These are phyloP conservation scores for Apamea epomidion DNA, from an alignment of 2,888 invertebrate species.

Conservation along the genomic window DNA sequence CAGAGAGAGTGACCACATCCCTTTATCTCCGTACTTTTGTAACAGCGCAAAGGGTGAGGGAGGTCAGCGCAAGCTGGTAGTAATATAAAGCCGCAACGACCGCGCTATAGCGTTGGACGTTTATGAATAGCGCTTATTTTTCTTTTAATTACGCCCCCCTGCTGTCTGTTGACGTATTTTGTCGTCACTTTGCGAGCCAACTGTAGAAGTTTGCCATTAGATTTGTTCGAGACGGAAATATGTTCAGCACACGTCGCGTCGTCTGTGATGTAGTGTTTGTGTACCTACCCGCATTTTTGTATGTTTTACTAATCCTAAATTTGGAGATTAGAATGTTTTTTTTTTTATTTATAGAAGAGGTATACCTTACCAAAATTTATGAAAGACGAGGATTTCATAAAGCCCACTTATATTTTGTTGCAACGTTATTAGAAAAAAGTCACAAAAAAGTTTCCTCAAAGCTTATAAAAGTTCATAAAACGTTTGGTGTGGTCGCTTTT, in stretches of 20 bases:
- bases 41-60: constrained; percentile 54
- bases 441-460: not conserved
- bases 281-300: constrained; percentile 39
- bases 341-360: not conserved
- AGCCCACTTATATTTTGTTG: not conserved
- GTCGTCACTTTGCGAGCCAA: constrained; percentile 68
- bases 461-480: constrained; percentile 13
- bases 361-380: not conserved
- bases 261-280: constrained; percentile 45
- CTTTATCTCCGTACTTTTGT: constrained; percentile 13
- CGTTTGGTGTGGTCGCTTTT: not conserved
- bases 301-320: constrained; percentile 44
- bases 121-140: constrained; percentile 90
- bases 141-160: constrained; percentile 88
- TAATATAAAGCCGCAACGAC: constrained; percentile 82
- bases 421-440: constrained; percentile 2
- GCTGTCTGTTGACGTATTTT: constrained; percentile 79
- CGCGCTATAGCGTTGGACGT: constrained; percentile 85
- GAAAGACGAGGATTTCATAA: not conserved
- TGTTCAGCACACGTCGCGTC: constrained; percentile 58
- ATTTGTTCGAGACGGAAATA: constrained; percentile 51
- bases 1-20: constrained; percentile 41
- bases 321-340: constrained; percentile 9
- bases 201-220: constrained; percentile 61
- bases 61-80: constrained; percentile 76